Evolutionary conservation across 2,797 vertebrate species (phyloP).

Genomic region (Pyrrhura leucotis): DNA sequence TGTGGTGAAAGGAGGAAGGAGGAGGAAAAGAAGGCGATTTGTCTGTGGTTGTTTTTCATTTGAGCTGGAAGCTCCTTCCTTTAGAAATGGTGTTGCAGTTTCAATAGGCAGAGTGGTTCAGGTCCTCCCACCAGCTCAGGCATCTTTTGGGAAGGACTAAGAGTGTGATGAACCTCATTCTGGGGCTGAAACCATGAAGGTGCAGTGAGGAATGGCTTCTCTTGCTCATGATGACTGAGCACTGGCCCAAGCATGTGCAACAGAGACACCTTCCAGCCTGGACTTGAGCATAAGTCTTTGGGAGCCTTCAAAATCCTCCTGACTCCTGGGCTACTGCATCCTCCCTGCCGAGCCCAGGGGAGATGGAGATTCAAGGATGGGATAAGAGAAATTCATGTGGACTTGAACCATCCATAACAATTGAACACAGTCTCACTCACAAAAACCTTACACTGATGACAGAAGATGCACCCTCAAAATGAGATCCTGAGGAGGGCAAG

Average conservation of each 20-base stretch:
- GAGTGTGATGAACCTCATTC: fast-evolving
- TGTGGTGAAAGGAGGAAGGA: not conserved
- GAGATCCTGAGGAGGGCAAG: not conserved
- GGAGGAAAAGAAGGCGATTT: not conserved
- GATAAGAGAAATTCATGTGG: not conserved
- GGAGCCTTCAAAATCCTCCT: not conserved
- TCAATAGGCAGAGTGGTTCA: not conserved
- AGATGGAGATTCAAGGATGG: not conserved
- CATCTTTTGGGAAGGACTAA: not conserved
- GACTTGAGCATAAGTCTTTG: not conserved
- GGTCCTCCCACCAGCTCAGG: not conserved
- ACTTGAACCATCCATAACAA: not conserved
- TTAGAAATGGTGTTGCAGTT: not conserved
- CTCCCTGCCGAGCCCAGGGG: fast-evolving
- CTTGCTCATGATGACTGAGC: not conserved
- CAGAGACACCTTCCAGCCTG: not conserved
- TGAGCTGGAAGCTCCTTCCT: not conserved
- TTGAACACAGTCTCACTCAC: fast-evolving
- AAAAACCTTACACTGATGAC: not conserved
- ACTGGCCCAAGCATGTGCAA: not conserved
- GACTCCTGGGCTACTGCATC: not conserved
- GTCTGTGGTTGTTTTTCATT: not conserved
- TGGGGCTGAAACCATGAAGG: not conserved
- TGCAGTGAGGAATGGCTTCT: not conserved
- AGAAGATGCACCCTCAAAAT: not conserved